Evolutionary conservation across 2,888 invertebrate species (phyloP), one percentile per base, ranked within the genome.

Genomic region (Sacculina carcini): DNA sequence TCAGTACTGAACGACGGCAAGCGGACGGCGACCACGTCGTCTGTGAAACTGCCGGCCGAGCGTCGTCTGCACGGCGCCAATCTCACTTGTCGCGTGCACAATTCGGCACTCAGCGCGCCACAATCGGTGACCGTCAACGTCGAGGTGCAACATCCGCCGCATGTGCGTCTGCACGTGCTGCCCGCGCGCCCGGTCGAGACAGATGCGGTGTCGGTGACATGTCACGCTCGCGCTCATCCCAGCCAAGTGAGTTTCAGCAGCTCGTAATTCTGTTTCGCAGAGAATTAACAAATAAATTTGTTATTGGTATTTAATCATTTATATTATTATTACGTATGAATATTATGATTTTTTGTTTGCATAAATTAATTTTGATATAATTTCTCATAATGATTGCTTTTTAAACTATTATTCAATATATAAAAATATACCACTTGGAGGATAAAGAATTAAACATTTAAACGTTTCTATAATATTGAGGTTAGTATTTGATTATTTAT

Each of bases 221-320:
- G 69, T 57, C 56, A 59, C 14, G 66, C 65, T 26, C 54, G 58
- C 2, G 67, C 65, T 48, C 67, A 68, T 58, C 68, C 69, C 3
- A 55, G 58, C n/a, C 64, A 66, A 62, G 63, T 62, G 34, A 34
- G 50, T 12, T 7, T 10, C 40, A 31, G 2, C 14, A 14, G 5
- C 21, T 10, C 14, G 26, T n/a, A n/a, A n/a, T n/a, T n/a, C n/a
- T n/a, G n/a, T n/a, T n/a, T n/a, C n/a, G n/a, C n/a, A n/a, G n/a
- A n/a, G n/a, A n/a, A n/a, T n/a, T n/a, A n/a, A n/a, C n/a, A n/a
- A n/a, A n/a, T n/a, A n/a, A n/a, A n/a, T n/a, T n/a, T n/a, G n/a
- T n/a, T n/a, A n/a, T n/a, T n/a, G n/a, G n/a, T n/a, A n/a, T n/a
- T n/a, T n/a, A n/a, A n/a, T n/a, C n/a, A n/a, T n/a, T n/a, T n/a